Evolutionary conservation across 2,888 invertebrate species (phyloP), one percentile per base, ranked within the genome.

Genomic region (Patella depressa): DNA sequence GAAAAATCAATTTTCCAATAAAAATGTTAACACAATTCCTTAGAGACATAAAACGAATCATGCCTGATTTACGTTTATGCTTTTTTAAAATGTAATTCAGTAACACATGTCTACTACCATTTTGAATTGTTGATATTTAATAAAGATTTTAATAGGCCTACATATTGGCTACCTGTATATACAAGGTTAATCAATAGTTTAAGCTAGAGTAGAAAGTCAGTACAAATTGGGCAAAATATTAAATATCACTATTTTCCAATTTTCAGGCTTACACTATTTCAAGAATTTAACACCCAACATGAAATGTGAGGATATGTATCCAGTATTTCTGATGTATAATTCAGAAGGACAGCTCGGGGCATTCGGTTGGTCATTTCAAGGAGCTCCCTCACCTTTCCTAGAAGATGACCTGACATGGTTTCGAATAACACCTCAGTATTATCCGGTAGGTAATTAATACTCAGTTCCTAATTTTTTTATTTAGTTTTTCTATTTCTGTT

Each of bases 281-380:
- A 86, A 83, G 82, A 85, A 87, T 75, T 77, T 89, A 79, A 84
- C 87, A 29, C 82, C 79, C 34, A 80, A 84, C 70, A 80, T 88
- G 76, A 84, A 83, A 15, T 88, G 88, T 79, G 88, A 88, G 82
- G 83, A 84, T 54, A 81, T 88, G 45, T 87, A 88, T 79, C 89
- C 89, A 1, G 85, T 88, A 45, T 88, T 88, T 79, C 83, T 88
- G 24, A 86, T 88, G 86, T 88, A 88, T 76, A 85, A 89, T 78
- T 82, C 80, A 14, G 88, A 88, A 69, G 88, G 88, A 0, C 84
- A 86, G 74, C 83, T 89, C 9, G 88, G 88, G 9, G 88, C 87
- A 17, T 89, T 89, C 78, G 89, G 89, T 24, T 88, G 88, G 88
- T 84, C 87, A 72, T 89, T 89, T 81, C 89, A 89, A 77, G 89